Percentiles rank a stretch among this genome's conserved stretches.
phyloP scores from a whole-genome alignment of 1,140 invertebrate species.

The Cryptotermes secundus region DNA sequence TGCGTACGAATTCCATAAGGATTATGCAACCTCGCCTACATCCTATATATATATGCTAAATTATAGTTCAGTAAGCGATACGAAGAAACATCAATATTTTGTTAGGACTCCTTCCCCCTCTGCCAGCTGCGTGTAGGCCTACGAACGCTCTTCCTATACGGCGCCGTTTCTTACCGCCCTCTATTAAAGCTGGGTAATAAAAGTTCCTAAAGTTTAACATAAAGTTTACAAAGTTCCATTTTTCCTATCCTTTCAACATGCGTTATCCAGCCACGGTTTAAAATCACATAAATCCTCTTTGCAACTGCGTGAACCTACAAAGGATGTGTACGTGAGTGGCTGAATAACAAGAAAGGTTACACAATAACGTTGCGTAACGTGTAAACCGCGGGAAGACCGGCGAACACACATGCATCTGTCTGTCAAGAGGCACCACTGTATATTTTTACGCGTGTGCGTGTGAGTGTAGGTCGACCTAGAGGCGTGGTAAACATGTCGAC shows the following conservation, averaged over 20 bases:
- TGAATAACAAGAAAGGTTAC: not conserved
- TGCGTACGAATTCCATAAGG: not conserved
- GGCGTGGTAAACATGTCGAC: not conserved
- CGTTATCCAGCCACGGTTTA: not conserved
- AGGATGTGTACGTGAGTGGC: not conserved
- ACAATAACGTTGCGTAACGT: not conserved
- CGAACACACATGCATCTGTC: not conserved
- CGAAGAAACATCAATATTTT: not conserved
- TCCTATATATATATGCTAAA: not conserved
- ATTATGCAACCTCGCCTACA: not conserved
- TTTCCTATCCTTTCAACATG: not conserved
- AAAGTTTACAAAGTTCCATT: not conserved
- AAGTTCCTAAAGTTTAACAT: not conserved
- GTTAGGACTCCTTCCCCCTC: not conserved
- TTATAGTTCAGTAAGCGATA: not conserved
- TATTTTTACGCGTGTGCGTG: slow-evolving; percentile 15
- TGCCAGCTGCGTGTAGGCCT: not conserved
- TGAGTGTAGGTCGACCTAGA: not conserved
- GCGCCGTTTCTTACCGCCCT: not conserved
- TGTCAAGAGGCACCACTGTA: not conserved
- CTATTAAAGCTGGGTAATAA: slow-evolving; percentile 14
- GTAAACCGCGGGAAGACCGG: not conserved
- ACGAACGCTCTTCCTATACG: not conserved
- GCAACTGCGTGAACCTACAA: not conserved
- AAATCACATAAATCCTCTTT: slow-evolving; percentile 13